Conservation (phyloP, 2,888 invertebrate genomes). For the Tupiocoris notatus region DNA sequence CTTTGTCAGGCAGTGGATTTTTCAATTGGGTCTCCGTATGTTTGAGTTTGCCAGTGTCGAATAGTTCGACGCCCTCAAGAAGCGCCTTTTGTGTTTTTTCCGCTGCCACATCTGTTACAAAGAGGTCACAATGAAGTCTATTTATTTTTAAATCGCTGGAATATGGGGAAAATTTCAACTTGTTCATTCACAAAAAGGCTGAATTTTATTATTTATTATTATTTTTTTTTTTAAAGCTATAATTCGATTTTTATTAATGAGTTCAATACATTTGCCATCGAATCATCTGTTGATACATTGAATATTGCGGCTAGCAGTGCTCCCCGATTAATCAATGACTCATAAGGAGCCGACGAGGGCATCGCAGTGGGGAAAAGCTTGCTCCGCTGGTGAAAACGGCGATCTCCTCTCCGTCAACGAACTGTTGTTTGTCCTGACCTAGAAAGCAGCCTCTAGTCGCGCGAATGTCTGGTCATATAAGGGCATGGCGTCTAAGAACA, state of each 20-base stretch:
- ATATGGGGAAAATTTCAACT: too few species aligned
- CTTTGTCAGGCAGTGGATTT: slow-evolving; percentile 89
- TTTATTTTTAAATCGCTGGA: too few species aligned
- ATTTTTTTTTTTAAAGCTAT: too few species aligned
- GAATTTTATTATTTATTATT: too few species aligned
- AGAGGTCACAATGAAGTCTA: too few species aligned
- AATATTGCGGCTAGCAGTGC: too few species aligned
- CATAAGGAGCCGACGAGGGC: too few species aligned
- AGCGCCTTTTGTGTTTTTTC: slow-evolving; percentile 80
- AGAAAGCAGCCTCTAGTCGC: slow-evolving; percentile 26
- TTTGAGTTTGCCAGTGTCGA: slow-evolving; percentile 79
- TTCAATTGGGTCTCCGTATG: slow-evolving; percentile 91
- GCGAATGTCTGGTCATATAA: slow-evolving; percentile 37
- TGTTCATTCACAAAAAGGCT: too few species aligned
- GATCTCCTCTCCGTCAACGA: not conserved
- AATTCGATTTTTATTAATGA: too few species aligned
- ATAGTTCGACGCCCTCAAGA: slow-evolving; percentile 81
- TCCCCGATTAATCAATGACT: too few species aligned
- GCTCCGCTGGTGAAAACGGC: not conserved
- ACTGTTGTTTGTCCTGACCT: slow-evolving; percentile 30
- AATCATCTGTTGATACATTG: too few species aligned
- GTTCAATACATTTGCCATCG: too few species aligned
- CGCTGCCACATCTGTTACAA: slow-evolving; percentile 71
- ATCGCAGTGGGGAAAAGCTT: not conserved
- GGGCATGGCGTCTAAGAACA: slow-evolving; percentile 30